A percentile compares a stretch with the other conserved stretches of the same genome.
These are phyloP conservation scores for Poecilus cupreus DNA, from an alignment of 2,888 invertebrate genomes.

Conservation along the genomic window DNA sequence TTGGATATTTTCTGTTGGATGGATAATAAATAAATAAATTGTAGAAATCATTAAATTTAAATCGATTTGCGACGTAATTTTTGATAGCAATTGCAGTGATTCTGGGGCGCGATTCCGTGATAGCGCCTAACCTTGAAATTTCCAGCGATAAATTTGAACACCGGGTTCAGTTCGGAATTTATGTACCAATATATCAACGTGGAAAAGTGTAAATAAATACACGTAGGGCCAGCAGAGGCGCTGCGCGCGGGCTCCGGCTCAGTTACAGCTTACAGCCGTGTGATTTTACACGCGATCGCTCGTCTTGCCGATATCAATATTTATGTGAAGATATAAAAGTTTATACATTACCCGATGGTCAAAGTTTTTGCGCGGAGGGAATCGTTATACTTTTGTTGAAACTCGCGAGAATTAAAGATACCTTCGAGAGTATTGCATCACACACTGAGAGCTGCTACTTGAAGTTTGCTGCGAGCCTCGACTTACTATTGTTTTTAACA, in stretches of 20 bases:
- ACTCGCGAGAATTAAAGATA: constrained; percentile 57
- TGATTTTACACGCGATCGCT: constrained; percentile 62
- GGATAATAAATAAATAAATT: too few relatives aligned
- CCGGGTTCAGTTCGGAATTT: constrained; percentile 33
- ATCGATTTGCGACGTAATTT: background rate
- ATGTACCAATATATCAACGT: constrained; percentile 49
- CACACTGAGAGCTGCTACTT: background rate
- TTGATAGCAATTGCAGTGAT: background rate
- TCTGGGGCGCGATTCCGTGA: background rate
- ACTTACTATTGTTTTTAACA: constrained; percentile 2
- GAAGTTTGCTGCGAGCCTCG: background rate
- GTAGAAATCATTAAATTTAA: background rate
- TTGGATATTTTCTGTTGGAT: too few relatives aligned
- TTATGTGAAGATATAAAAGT: constrained; percentile 65
- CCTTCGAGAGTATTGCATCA: constrained; percentile 41
- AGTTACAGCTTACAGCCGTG: too few relatives aligned
- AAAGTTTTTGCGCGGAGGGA: constrained; percentile 44
- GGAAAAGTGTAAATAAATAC: constrained; percentile 40
- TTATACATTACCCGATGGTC: constrained; percentile 64
- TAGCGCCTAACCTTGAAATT: background rate
- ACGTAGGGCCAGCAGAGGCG: too few relatives aligned
- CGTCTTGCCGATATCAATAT: constrained; percentile 65
- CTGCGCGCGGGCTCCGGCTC: too few relatives aligned
- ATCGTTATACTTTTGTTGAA: constrained; percentile 41
- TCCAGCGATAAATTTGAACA: background rate